Evolutionary conservation across 2,888 invertebrate genomes (phyloP), one percentile per base, ranked within the genome.

Genomic region (Dendrolimus houi): DNA sequence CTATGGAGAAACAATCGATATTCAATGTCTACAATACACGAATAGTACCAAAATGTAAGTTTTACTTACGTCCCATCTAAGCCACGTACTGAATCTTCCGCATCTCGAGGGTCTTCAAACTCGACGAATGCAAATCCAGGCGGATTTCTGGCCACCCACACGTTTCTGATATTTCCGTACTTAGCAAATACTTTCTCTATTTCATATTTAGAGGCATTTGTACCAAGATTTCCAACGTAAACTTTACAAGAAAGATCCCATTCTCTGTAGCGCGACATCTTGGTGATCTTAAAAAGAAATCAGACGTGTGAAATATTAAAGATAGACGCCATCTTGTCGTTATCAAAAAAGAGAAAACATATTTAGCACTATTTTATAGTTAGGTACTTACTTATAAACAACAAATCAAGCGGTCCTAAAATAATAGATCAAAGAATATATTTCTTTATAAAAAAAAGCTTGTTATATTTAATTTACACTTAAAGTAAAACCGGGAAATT

Each of bases 141-240:
- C 53, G 97, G 98, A 78, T 98, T 97, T 72, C 97, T 92, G 0
- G 98, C 98, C 56, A 98, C 97, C 98, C 98, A 98, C 55, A 98
- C 97, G 84, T 97, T 98, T 69, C 96, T 92, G 64, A 98, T 92
- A 53, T 95, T 96, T 9, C 98, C 98, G 82, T 96, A 98, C 83
- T 96, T 96, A 59, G 94, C 92, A 82, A 98, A 98, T 9, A 96
- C 94, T 72, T 95, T 95, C 82, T 98, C 97, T 60, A 96, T 93
- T 84, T 97, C 97, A 77, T 96, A 95, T 83, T 97, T 96, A 12
- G 97, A 96, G 8, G 97, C 97, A 74, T 96, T 97, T 68, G 96
- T 96, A 8, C 97, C 97, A 63, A 98, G 91, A 78, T 97, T 97
- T 17, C 98, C 98, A 41, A 98, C 96, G 79, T 98, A 98, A 0